phyloP scores from a whole-genome alignment of 2,113 vertebrate species.

The Nettapus auritus region DNA sequence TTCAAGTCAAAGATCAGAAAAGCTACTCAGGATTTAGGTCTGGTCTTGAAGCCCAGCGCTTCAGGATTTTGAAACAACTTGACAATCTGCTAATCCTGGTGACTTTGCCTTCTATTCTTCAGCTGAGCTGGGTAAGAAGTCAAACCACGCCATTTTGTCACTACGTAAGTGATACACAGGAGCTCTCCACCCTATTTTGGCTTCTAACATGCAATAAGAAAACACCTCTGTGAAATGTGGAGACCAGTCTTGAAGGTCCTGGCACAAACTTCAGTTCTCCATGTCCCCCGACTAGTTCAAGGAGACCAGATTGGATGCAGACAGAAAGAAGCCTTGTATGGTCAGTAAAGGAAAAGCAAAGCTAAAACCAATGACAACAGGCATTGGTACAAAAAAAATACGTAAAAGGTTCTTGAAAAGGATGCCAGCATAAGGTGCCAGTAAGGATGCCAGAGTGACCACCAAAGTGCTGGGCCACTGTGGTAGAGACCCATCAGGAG shows the following conservation, averaged over 20 bases:
- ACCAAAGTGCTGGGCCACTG: neutral
- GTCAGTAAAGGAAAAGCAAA: neutral
- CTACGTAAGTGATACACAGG: neutral
- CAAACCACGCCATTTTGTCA: neutral
- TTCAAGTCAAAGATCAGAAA: neutral
- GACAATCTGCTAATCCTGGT: neutral
- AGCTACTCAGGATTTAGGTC: neutral
- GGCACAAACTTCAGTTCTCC: neutral
- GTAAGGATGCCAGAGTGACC: too few species aligned
- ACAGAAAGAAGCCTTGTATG: neutral
- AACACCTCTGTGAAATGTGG: rapidly evolving
- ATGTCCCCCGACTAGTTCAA: neutral
- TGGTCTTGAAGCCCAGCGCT: neutral
- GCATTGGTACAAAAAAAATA: neutral
- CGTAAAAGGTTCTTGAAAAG: neutral
- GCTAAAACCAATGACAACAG: neutral
- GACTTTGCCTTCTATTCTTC: neutral
- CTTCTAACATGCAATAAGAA: neutral
- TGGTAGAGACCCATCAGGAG: rapidly evolving
- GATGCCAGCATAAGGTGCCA: neutral
- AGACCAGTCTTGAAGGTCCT: neutral
- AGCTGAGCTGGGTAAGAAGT: neutral
- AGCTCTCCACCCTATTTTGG: neutral
- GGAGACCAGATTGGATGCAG: neutral
- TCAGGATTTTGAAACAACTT: neutral